Evolutionary conservation across 2,113 vertebrate species (phyloP).

Genomic region (Micronycteris hirsuta): DNA sequence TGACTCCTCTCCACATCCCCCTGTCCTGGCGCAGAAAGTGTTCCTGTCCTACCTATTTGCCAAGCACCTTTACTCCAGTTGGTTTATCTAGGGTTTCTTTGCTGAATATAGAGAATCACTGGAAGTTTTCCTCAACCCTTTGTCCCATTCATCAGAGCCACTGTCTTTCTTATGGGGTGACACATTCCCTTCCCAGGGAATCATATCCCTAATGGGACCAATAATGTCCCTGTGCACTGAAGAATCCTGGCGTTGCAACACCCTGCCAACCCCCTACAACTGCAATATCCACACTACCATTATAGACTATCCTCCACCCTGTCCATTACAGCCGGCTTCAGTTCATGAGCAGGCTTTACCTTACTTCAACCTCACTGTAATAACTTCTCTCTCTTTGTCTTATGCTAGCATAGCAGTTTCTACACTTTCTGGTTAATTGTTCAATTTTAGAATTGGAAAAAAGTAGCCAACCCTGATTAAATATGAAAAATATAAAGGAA

Average conservation of each 20-base stretch:
- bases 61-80: neutral
- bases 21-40: neutral
- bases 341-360: neutral
- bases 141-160: neutral
- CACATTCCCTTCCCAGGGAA: neutral
- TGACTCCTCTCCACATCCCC: neutral
- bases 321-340: neutral
- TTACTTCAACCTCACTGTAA: neutral
- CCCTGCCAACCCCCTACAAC: neutral
- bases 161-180: neutral
- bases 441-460: neutral
- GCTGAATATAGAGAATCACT: neutral
- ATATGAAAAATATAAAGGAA: constrained; percentile 15
- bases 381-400: neutral
- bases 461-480: neutral
- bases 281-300: neutral
- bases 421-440: constrained; percentile 1
- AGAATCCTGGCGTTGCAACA: neutral
- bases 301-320: neutral
- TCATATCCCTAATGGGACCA: neutral
- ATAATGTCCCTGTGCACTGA: neutral
- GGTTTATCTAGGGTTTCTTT: neutral
- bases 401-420: neutral
- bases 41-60: neutral
- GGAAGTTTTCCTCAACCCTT: neutral